Evolutionary conservation across 2,797 vertebrate genomes (phyloP), one percentile per base, ranked within the genome.

Genomic region (Sebastes diploproa): DNA sequence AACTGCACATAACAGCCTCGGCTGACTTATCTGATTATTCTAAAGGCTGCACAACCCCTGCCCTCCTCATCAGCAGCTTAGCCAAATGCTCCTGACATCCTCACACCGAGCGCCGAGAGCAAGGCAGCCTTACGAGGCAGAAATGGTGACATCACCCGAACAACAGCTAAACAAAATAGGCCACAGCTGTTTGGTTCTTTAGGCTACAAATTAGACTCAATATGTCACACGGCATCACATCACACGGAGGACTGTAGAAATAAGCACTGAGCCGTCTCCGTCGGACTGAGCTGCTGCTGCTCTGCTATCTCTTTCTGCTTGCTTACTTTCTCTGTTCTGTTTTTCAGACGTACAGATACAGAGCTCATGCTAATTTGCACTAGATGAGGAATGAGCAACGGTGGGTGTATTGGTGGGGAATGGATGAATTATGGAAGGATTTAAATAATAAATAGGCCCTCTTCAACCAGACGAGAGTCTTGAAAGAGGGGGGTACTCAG

Each of bases 171-270:
- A 94, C 92, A 96, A 96, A 97, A 97, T 96, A 97, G 97, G 96
- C 92, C 96, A 97, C 96, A 97, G 96, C 96, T 98, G 96, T 96
- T 96, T 95, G 94, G 86, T 95, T 97, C 97, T 96, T 95, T 94
- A 96, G 96, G 97, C 96, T 96, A 97, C 96, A 96, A 96, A 96
- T 96, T 92, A 97, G 93, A 97, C 96, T 97, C 96, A 97, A 96
- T 97, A 94, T 97, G 97, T 97, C 97, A 96, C 86, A 91, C 82
- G 92, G 95, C 93, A 97, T 98, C 96, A 97, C 95, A 96, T 98
- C 97, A 97, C 82, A 83, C 59, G 72, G 79, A 88, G 88, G 85
- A 90, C 83, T 84, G 85, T 59, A 72, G 92, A 86, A 94, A 93
- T 66, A 77, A 90, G 86, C 66, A 69, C 5, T 63, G 73, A 88